Conservation (phyloP, 2,888 invertebrate species). For the Saturnia japonica region DNA sequence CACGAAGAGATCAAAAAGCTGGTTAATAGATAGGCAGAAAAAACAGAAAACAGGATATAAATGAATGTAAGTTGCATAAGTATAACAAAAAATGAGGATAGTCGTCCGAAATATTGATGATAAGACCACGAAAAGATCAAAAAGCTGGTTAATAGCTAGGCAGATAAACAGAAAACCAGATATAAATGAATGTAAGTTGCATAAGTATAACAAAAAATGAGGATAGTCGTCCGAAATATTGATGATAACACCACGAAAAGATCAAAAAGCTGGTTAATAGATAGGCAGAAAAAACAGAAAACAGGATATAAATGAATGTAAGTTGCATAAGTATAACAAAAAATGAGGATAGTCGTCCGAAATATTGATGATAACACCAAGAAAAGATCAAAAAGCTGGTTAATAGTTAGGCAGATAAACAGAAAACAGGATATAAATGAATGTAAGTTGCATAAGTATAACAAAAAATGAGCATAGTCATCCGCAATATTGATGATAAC, state of each 20-base stretch:
- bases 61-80: not conserved
- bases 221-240: not conserved
- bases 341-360: not conserved
- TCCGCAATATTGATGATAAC: not conserved
- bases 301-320: not conserved
- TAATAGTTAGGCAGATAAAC: not conserved
- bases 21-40: not conserved
- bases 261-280: not conserved
- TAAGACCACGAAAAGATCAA: not conserved
- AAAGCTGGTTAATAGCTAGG: not conserved
- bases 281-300: not conserved
- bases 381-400: not conserved
- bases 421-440: not conserved
- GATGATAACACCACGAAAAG: not conserved
- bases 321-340: not conserved
- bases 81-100: not conserved
- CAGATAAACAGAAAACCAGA: not conserved
- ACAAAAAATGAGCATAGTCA: not conserved
- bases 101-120: not conserved
- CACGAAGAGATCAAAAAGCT: not conserved
- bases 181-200: not conserved
- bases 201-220: not conserved
- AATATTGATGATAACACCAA: not conserved
- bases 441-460: not conserved
- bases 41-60: not conserved